These are phyloP conservation scores for Amphiprion ocellaris DNA, from an alignment of 2,113 vertebrate genomes.

Conservation along the genomic window DNA sequence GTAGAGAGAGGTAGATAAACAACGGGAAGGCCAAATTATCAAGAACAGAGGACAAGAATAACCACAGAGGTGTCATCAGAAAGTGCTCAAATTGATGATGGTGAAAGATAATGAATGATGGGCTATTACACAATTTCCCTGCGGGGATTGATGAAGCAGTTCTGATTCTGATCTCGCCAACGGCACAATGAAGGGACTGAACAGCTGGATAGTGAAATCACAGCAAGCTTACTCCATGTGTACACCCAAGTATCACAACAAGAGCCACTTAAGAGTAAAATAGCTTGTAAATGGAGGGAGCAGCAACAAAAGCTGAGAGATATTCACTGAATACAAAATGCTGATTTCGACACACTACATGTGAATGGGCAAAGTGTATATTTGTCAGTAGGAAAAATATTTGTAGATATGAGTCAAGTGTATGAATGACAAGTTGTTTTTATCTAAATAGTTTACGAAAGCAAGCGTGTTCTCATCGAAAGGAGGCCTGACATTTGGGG, in stretches of 20 bases:
- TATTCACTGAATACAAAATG: not conserved
- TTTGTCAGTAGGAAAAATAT: not conserved
- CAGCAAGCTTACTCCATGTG: not conserved
- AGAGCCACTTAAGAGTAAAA: not conserved
- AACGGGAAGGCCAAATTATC: not conserved
- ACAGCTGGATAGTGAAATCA: constrained; percentile 6
- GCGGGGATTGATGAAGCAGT: too few species aligned
- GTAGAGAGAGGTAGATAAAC: not conserved
- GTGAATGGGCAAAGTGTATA: not conserved
- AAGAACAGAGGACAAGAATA: not conserved
- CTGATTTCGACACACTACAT: not conserved
- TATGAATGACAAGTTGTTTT: not conserved
- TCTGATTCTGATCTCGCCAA: not conserved
- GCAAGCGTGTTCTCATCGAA: not conserved
- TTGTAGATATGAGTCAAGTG: not conserved
- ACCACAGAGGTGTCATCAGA: not conserved
- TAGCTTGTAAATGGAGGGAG: not conserved
- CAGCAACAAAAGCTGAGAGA: not conserved
- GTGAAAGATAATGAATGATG: not conserved
- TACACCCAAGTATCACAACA: not conserved
- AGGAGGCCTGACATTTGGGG: constrained; percentile 3
- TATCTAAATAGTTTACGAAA: not conserved
- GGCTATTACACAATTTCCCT: not conserved
- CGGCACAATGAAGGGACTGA: not conserved
- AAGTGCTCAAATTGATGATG: constrained; percentile 1